Conservation (phyloP, 2,888 invertebrate species). For the Cephus sareptanus region DNA sequence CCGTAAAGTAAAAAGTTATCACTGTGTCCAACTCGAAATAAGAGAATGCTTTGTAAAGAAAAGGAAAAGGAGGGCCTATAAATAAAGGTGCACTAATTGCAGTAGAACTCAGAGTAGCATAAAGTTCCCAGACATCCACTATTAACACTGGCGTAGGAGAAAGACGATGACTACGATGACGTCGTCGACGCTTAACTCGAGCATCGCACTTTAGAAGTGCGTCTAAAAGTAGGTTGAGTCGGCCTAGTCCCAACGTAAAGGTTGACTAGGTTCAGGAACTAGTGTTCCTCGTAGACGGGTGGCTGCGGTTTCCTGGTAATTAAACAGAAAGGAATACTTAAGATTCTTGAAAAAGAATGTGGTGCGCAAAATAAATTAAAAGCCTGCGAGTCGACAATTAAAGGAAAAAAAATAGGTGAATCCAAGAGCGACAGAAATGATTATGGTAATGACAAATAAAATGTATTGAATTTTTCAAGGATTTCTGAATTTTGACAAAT, state of each 20-base stretch:
- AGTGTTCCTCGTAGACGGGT: not conserved
- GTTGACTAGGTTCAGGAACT: not conserved
- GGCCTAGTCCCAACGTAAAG: slow-evolving; percentile 10
- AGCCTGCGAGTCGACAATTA: not conserved
- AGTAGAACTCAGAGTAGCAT: slow-evolving; percentile 39
- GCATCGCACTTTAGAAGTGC: slow-evolving; percentile 6
- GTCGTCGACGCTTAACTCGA: not conserved
- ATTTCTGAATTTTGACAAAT: not conserved
- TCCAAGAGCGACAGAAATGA: not conserved
- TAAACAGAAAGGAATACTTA: not conserved
- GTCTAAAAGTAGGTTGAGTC: slow-evolving; percentile 44
- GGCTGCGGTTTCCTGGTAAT: not conserved
- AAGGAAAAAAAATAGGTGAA: not conserved
- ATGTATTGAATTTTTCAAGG: not conserved
- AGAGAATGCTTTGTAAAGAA: slow-evolving; percentile 16
- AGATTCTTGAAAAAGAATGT: not conserved
- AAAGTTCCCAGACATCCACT: slow-evolving; percentile 14
- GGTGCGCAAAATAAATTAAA: not conserved
- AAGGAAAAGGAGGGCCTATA: slow-evolving; percentile 28
- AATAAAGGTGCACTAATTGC: slow-evolving; percentile 55
- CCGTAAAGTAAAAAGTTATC: slow-evolving; percentile 16
- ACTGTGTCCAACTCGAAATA: slow-evolving; percentile 27
- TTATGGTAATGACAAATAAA: not conserved
- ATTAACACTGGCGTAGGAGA: no score
- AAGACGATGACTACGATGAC: no score